Conservation (phyloP, 2,797 vertebrate genomes). For the Sus cebifrons region DNA sequence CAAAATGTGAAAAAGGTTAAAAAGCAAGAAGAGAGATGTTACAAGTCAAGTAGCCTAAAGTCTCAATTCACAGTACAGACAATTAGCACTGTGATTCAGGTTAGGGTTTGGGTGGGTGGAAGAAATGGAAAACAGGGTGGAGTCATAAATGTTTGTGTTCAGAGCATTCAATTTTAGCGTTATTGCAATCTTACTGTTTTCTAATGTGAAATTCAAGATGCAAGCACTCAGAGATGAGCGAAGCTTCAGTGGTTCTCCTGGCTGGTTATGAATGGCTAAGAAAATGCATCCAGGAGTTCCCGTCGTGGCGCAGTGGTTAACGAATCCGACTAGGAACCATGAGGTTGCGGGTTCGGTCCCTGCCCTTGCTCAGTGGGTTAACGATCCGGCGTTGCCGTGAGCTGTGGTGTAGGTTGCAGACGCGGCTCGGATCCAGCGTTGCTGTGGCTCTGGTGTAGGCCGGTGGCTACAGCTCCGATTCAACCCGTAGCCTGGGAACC, state of each 20-base stretch:
- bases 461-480: too few relatives aligned
- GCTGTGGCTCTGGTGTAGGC: too few relatives aligned
- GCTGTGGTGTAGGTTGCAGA: too few relatives aligned
- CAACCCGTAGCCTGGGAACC: too few relatives aligned
- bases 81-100: background rate
- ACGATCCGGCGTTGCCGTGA: too few relatives aligned
- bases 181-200: slow-evolving; percentile 53
- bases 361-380: too few relatives aligned
- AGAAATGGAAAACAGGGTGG: background rate
- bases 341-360: too few relatives aligned
- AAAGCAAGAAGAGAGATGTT: background rate
- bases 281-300: slow-evolving; percentile 70
- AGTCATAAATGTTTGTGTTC: slow-evolving; percentile 14
- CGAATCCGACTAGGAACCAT: too few relatives aligned
- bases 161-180: slow-evolving; percentile 37
- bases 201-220: slow-evolving; percentile 76
- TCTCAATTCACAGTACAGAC: background rate
- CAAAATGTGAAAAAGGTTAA: slow-evolving; percentile 7
- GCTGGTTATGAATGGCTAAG: slow-evolving; percentile 71
- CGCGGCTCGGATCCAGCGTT: too few relatives aligned
- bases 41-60: background rate
- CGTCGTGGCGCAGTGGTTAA: too few relatives aligned
- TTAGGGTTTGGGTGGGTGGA: background rate
- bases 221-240: slow-evolving; percentile 61
- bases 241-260: slow-evolving; percentile 73